Percentiles rank a stretch among this genome's conserved stretches.
Conservation (phyloP, 2,797 vertebrate species). For the Miichthys miiuy region DNA sequence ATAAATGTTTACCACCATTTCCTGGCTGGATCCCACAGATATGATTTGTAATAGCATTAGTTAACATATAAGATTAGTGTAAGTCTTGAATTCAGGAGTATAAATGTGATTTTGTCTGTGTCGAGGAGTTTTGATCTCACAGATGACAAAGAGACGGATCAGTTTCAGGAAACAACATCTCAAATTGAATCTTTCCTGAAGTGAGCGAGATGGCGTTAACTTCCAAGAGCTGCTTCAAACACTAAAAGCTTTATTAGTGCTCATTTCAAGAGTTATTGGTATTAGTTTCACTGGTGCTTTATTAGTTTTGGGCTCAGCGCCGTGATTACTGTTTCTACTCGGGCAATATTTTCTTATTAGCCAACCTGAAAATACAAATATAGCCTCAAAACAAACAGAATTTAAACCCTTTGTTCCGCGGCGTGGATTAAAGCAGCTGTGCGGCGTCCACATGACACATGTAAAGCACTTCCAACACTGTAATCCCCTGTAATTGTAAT, state of each 20-base stretch:
- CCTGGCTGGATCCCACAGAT: not conserved
- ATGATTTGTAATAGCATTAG: not conserved
- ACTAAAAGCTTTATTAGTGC: not conserved
- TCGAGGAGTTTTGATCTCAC: not conserved
- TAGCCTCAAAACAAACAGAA: constrained; percentile 31
- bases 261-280: constrained; percentile 5
- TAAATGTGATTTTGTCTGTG: not conserved
- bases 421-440: constrained; percentile 55
- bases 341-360: not conserved
- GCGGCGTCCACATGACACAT: constrained; percentile 45
- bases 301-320: not conserved
- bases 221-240: constrained; percentile 8
- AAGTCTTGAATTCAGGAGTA: not conserved
- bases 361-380: constrained; percentile 20
- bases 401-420: constrained; percentile 24
- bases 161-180: not conserved
- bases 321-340: not conserved
- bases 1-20: not conserved
- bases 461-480: constrained; percentile 32
- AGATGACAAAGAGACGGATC: not conserved
- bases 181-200: not conserved
- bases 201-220: not conserved
- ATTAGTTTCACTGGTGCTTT: not conserved
- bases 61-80: not conserved
- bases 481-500: constrained; percentile 63